Percentiles rank a stretch among this genome's conserved stretches.
Conservation (phyloP, 2,113 vertebrate species). For the Peucedramus taeniatus region DNA sequence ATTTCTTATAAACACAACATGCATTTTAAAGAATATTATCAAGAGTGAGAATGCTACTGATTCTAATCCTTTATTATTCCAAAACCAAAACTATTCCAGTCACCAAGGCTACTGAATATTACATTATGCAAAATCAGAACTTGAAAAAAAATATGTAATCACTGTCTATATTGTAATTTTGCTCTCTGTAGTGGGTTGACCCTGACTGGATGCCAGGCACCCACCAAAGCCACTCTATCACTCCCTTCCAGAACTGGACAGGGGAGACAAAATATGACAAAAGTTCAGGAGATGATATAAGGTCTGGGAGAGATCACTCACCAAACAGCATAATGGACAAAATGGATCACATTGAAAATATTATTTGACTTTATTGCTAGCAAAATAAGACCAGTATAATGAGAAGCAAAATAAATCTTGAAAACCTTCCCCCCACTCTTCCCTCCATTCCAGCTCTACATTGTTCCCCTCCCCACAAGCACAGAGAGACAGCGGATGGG, state of each 20-base stretch:
- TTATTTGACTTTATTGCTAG: neutral
- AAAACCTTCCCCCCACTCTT: neutral
- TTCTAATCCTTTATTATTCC: neutral
- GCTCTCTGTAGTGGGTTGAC: neutral
- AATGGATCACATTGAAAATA: neutral
- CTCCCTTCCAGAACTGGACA: neutral
- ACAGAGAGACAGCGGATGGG: rapidly evolving
- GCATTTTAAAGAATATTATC: neutral
- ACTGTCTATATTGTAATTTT: neutral
- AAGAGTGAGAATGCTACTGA: neutral
- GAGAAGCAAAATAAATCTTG: neutral
- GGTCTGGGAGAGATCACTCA: neutral
- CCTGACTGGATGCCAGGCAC: neutral
- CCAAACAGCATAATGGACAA: neutral
- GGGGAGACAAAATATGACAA: neutral
- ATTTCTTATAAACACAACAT: neutral
- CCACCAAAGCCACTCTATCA: neutral
- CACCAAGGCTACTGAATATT: neutral
- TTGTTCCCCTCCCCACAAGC: neutral
- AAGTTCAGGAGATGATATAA: neutral
- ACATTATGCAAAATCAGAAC: neutral
- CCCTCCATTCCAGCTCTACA: neutral
- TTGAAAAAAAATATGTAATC: neutral
- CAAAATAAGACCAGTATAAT: neutral
- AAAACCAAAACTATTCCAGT: neutral